Percentiles rank a stretch among this genome's conserved stretches.
Evolutionary conservation across 30 jellyfish, hydroid and myxozoan species (phyloP).

Genomic region (Pseudorhiza aurosa): DNA sequence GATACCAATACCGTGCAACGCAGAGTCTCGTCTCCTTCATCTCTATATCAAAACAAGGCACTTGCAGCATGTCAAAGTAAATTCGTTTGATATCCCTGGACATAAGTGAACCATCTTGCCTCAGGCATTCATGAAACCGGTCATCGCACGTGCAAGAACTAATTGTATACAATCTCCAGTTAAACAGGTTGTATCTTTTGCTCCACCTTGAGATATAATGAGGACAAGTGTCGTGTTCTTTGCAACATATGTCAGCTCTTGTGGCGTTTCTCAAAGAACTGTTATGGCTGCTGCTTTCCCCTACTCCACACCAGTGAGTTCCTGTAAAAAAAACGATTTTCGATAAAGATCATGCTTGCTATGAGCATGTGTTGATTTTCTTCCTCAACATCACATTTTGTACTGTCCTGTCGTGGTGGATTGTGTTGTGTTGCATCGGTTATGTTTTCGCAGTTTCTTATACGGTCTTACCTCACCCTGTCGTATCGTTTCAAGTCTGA

Average conservation of each 20-base stretch:
- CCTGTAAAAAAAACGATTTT: constrained; percentile 6
- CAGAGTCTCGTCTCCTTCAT: constrained; percentile 52
- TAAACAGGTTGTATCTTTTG: constrained; percentile 60
- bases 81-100: constrained; percentile 74
- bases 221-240: constrained; percentile 88
- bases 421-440: no score
- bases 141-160: constrained; percentile 86
- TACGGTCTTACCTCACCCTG: no score
- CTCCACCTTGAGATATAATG: constrained; percentile 78
- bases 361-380: no score
- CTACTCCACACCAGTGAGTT: constrained; percentile 82
- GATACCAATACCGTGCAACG: constrained; percentile 87
- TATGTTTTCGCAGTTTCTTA: no score
- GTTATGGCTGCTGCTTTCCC: background rate
- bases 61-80: constrained; percentile 76
- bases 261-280: background rate
- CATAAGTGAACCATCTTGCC: constrained; percentile 46
- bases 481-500: no score
- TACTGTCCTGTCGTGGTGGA: no score
- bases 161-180: constrained; percentile 94
- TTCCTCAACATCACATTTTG: no score
- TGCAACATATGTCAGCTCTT: constrained; percentile 77
- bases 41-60: constrained; percentile 81
- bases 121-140: constrained; percentile 64
- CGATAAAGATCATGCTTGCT: no score